Conservation (phyloP, 1,140 invertebrate species). For the Hypsibius dujardini region DNA sequence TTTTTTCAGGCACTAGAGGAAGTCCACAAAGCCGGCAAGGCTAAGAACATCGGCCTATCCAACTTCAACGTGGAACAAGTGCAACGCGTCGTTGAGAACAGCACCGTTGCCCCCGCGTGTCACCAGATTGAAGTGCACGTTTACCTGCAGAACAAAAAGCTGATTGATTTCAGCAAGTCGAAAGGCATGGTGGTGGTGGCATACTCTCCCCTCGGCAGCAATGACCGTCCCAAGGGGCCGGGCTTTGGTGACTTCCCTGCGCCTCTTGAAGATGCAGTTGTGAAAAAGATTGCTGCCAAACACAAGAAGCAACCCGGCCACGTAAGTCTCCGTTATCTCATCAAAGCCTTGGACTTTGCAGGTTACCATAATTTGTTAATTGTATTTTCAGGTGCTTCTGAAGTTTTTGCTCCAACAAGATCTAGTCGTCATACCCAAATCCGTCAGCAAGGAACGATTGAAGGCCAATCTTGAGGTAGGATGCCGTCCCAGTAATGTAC, state of each 20-base stretch:
- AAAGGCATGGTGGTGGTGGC: constrained; percentile 17
- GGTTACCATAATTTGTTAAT: too few species aligned
- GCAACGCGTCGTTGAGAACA: constrained; percentile 45
- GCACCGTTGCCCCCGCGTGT: constrained; percentile 52
- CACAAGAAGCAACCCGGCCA: constrained; percentile 51
- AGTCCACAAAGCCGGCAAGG: constrained; percentile 48
- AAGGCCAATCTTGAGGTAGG: constrained; percentile 46
- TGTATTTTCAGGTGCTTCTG: constrained; percentile 28
- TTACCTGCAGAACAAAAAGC: constrained; percentile 18
- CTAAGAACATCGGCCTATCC: constrained; percentile 61
- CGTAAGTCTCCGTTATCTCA: constrained; percentile 44
- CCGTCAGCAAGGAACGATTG: constrained; percentile 46
- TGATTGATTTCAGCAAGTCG: constrained; percentile 20
- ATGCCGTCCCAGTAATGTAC: constrained; percentile 17
- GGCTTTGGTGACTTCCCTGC: constrained; percentile 18
- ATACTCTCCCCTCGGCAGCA: constrained; percentile 3
- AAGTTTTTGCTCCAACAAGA: constrained; percentile 49
- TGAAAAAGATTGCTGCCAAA: constrained; percentile 46
- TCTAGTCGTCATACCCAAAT: constrained; percentile 57
- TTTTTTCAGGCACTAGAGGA: constrained; percentile 51
- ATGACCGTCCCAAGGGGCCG: neutral
- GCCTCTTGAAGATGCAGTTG: constrained; percentile 39
- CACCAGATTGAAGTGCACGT: constrained; percentile 44
- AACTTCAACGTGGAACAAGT: constrained; percentile 76
- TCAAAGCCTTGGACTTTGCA: constrained; percentile 2